Base-by-base conservation (phyloP, 2,113 vertebrate genomes). In the Amia ocellicauda region DNA sequence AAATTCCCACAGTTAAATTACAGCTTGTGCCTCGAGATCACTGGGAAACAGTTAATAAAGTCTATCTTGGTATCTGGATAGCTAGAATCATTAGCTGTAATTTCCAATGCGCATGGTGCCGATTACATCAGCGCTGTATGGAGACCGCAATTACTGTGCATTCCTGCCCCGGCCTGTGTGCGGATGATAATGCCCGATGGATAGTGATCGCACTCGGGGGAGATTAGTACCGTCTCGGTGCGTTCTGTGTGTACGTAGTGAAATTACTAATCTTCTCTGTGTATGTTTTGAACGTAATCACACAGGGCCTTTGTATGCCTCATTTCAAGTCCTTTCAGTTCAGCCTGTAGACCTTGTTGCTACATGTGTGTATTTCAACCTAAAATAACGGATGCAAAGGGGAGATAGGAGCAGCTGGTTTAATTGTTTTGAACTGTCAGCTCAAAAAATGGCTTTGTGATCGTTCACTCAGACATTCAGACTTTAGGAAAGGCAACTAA, bases 1-100 rank as follows among this genome's bases (percentile, higher is more conserved):
- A 65, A 43, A 49, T 74, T 62, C 61, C 56, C 60, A 62, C 58
- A 31, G 11, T 45, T 42, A 29, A 60, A 59, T 62, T 58, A 42
- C 53, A 67, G n/a, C 43, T 60, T 45, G 53, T 28, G 7, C 43
- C 55, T 43, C 55, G 13, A 36, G 31, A 47, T 62, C 2, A 42
- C n/a, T 67, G 58, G 55, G 49, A 63, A 58, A 58, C 45, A 42
- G 43, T 64, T 69, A 67, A 27, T 58, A 63, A 26, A 40, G 27
- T 52, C 60, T 62, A 14, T 42, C 24, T 20, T 28, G 60, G 49
- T 42, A 31, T 66, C 65, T 57, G 43, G 60, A 69, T 66, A 42
- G 23, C 58, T 49, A 31, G 64, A 31, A 4, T 49, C 1, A 41
- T 52, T 60, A 49, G 45, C 27, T 10, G n/a, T 47, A 41, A n/a